These are phyloP conservation scores for Turdus rufiventris DNA, from an alignment of 2,113 vertebrate genomes.

Conservation along the genomic window DNA sequence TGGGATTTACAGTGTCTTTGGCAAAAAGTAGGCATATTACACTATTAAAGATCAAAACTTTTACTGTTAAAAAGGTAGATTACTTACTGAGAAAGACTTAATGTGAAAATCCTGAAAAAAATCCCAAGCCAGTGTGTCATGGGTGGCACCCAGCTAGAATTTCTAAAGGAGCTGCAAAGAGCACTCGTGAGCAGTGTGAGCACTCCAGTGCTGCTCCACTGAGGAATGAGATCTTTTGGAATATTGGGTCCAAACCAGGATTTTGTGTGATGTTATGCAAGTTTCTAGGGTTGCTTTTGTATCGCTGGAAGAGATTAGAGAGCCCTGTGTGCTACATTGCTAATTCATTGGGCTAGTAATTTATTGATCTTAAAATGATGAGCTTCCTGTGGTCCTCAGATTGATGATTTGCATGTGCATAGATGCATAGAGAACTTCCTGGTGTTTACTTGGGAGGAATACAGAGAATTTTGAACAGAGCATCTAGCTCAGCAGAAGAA, in stretches of 20 bases:
- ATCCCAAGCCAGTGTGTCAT: background rate
- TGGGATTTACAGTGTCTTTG: background rate
- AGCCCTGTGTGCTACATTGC: background rate
- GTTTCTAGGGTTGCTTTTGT: background rate
- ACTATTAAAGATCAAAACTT: background rate
- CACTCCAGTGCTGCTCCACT: background rate
- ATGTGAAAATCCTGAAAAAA: background rate
- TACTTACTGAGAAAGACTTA: background rate
- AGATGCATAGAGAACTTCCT: background rate
- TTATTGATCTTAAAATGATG: background rate
- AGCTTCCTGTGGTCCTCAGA: background rate
- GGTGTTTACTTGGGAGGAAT: background rate
- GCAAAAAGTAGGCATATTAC: background rate
- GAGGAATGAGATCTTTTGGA: background rate
- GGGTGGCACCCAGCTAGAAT: background rate
- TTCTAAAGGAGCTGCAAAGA: background rate
- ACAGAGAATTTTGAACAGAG: background rate
- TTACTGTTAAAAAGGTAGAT: background rate
- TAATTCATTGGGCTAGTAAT: background rate
- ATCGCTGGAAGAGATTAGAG: background rate
- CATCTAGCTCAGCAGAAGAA: background rate
- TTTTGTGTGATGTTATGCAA: background rate
- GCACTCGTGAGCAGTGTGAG: background rate
- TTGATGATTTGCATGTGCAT: background rate
- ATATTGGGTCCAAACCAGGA: accelerated